Percentiles rank a stretch among this genome's conserved stretches.
These are phyloP conservation scores for Brachyhypopomus gauderio DNA, from an alignment of 2,113 vertebrate genomes.

Conservation along the genomic window DNA sequence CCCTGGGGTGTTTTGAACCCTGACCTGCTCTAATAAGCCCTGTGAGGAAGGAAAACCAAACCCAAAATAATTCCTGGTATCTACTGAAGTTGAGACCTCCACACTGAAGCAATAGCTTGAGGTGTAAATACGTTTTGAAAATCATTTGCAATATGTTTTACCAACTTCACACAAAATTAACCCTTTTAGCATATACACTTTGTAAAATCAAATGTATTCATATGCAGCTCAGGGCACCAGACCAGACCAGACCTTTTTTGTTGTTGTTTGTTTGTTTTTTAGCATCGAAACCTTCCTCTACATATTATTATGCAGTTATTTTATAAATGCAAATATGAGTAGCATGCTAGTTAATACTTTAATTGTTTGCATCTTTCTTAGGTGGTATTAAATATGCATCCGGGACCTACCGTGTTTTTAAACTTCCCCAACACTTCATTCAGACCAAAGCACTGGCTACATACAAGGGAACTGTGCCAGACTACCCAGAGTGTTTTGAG, in stretches of 20 bases:
- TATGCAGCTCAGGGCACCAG: too few relatives aligned
- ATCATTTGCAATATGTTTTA: too few relatives aligned
- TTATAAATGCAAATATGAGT: neutral
- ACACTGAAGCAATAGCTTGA: too few relatives aligned
- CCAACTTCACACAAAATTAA: too few relatives aligned
- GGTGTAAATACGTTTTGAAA: neutral
- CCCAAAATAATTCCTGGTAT: too few relatives aligned
- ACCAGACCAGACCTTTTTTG: too few relatives aligned
- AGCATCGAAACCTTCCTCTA: too few relatives aligned
- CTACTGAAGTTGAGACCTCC: too few relatives aligned
- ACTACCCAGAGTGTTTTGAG: slow-evolving; percentile 63
- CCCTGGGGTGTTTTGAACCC: neutral
- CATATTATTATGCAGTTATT: neutral
- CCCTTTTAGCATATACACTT: too few relatives aligned
- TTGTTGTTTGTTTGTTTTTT: too few relatives aligned
- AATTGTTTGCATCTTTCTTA: slow-evolving; percentile 23
- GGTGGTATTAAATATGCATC: slow-evolving; percentile 71
- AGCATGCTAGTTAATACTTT: neutral
- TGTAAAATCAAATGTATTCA: too few relatives aligned
- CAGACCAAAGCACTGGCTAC: slow-evolving; percentile 57
- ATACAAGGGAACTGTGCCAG: slow-evolving; percentile 68
- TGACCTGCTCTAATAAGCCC: neutral
- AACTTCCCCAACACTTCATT: slow-evolving; percentile 58
- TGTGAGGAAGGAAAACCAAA: neutral
- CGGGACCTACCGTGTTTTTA: slow-evolving; percentile 72